Conservation (phyloP, 53 echinoderm and acorn worm genomes). For the Actinopyga echinites region DNA sequence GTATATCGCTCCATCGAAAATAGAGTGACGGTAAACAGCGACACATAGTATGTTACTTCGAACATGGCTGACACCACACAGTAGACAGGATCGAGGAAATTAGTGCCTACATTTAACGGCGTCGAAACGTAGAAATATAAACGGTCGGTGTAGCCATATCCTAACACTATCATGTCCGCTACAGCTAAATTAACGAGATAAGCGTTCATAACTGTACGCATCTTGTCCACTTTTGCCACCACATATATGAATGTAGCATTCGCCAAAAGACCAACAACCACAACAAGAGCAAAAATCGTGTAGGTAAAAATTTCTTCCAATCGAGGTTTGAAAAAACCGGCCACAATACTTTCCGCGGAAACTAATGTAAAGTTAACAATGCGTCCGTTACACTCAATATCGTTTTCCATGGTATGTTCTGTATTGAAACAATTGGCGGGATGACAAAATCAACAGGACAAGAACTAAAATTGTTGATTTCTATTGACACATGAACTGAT, state of each 20-base stretch:
- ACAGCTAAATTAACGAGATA: slow-evolving; percentile 31
- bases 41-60: slow-evolving; percentile 18
- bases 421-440: too few species aligned
- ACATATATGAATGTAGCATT: neutral
- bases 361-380: too few species aligned
- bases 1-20: slow-evolving; percentile 24
- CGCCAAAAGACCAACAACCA: neutral
- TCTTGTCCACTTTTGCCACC: slow-evolving; percentile 3
- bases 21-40: slow-evolving; percentile 7
- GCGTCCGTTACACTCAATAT: neutral
- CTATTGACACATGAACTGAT: too few species aligned
- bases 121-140: slow-evolving; percentile 18
- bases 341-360: neutral
- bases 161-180: slow-evolving; percentile 17
- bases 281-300: slow-evolving; percentile 1
- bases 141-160: slow-evolving; percentile 16
- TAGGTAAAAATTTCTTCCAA: slow-evolving; percentile 16
- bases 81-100: slow-evolving; percentile 2
- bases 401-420: neutral
- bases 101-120: neutral
- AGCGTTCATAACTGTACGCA: slow-evolving; percentile 26
- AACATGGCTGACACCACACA: neutral
- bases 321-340: neutral
- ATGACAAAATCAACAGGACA: too few species aligned
- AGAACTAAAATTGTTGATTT: too few species aligned